phyloP scores from a whole-genome alignment of 2,797 vertebrate species.

The Etheostoma nigrum region DNA sequence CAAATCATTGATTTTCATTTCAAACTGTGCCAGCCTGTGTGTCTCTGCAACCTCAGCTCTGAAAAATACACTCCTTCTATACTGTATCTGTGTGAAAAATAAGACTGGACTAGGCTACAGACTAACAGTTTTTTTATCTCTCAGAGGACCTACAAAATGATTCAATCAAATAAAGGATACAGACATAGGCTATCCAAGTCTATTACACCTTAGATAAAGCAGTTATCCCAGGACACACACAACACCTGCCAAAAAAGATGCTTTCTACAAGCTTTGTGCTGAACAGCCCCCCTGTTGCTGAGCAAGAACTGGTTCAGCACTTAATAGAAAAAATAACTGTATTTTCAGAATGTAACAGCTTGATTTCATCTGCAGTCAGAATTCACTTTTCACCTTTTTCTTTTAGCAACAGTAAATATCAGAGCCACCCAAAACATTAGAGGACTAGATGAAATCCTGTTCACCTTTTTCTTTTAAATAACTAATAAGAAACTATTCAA shows the following conservation, averaged over 20 bases:
- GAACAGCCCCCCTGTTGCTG: conserved; percentile 33
- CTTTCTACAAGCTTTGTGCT: conserved; percentile 26
- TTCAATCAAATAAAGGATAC: conserved; percentile 53
- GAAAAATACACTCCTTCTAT: conserved; percentile 23
- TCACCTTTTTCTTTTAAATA: neutral
- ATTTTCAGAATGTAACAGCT: conserved; percentile 26
- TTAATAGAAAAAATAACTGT: conserved; percentile 18
- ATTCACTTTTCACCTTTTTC: conserved; percentile 11
- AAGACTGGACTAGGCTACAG: conserved; percentile 28
- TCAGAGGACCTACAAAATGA: conserved; percentile 47
- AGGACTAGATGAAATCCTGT: neutral
- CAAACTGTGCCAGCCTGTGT: conserved; percentile 32
- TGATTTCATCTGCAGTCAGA: conserved; percentile 26
- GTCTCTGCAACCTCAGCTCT: conserved; percentile 29
- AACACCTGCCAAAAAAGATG: conserved; percentile 48
- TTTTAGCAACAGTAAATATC: conserved; percentile 10
- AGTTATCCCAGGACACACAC: conserved; percentile 55
- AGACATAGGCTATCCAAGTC: conserved; percentile 47
- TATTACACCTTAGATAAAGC: conserved; percentile 63
- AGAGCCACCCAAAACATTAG: neutral
- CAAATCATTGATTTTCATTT: conserved; percentile 58
- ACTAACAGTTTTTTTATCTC: conserved; percentile 43
- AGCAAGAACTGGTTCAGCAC: conserved; percentile 31
- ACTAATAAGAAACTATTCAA: neutral
- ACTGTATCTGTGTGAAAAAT: conserved; percentile 34